These are phyloP conservation scores for Mirza zaza DNA, from an alignment of 2,113 vertebrate genomes.

Conservation along the genomic window DNA sequence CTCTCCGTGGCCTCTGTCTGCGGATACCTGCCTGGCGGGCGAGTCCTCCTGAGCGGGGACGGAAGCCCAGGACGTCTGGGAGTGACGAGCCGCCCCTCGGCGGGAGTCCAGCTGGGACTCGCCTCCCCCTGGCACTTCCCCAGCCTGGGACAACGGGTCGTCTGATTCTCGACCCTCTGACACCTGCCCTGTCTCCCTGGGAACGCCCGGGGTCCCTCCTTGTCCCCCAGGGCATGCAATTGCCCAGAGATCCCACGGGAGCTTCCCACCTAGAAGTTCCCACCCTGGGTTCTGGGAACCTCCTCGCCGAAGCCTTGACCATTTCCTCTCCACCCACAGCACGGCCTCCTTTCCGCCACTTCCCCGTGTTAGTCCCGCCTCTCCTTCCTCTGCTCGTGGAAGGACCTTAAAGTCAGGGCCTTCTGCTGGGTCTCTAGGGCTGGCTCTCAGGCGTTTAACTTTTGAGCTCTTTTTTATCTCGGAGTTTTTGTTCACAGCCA, in stretches of 20 bases:
- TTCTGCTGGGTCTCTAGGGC: not conserved
- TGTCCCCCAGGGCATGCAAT: accelerated
- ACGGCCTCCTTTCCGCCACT: not conserved
- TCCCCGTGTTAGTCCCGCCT: not conserved
- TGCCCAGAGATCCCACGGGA: not conserved
- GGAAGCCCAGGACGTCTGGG: no score
- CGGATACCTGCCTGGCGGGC: no score
- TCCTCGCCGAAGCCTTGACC: not conserved
- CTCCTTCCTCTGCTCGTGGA: not conserved
- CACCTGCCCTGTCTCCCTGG: not conserved
- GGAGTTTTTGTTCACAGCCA: not conserved
- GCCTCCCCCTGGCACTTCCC: not conserved
- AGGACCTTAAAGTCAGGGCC: not conserved
- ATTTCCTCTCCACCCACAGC: not conserved
- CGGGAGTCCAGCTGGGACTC: no score
- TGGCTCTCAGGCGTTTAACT: not conserved
- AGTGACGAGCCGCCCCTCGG: no score
- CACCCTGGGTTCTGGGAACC: not conserved
- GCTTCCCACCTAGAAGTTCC: not conserved
- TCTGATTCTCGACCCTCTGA: not conserved
- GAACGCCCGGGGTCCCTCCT: not conserved
- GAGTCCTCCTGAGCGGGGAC: not conserved
- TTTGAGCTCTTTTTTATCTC: not conserved
- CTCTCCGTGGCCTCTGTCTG: no score
- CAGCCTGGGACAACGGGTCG: not conserved